phyloP scores from a whole-genome alignment of 2,797 vertebrate genomes.

The Parauchenoglanis ngamensis region DNA sequence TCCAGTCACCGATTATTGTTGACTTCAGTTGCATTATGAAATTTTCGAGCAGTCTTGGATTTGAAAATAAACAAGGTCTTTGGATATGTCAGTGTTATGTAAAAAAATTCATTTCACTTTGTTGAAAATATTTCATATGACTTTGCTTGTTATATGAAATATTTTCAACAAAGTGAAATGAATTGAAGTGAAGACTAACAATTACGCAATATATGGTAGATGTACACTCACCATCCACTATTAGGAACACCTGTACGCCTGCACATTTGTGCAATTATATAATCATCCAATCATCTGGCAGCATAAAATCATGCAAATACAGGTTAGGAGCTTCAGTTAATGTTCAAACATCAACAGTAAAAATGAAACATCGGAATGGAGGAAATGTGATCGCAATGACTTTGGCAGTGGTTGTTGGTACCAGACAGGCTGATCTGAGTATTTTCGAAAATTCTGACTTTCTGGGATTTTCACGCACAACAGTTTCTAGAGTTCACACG shows the following conservation, averaged over 20 bases:
- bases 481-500: neutral
- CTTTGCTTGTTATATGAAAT: neutral
- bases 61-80: neutral
- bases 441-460: neutral
- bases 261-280: neutral
- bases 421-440: neutral
- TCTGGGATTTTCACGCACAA: neutral
- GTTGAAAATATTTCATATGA: neutral
- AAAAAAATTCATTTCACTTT: neutral
- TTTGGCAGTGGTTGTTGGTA: neutral
- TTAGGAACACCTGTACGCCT: neutral
- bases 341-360: neutral
- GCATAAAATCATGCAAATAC: neutral
- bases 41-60: neutral
- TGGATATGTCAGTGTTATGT: neutral
- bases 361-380: neutral
- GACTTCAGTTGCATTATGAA: neutral
- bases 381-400: neutral
- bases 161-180: neutral
- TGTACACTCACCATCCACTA: neutral
- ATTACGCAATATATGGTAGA: neutral
- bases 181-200: neutral
- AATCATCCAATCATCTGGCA: neutral
- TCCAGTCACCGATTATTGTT: neutral
- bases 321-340: neutral